phyloP scores from a whole-genome alignment of 1,140 invertebrate genomes.

The Aphaenogaster ashmeadi region DNA sequence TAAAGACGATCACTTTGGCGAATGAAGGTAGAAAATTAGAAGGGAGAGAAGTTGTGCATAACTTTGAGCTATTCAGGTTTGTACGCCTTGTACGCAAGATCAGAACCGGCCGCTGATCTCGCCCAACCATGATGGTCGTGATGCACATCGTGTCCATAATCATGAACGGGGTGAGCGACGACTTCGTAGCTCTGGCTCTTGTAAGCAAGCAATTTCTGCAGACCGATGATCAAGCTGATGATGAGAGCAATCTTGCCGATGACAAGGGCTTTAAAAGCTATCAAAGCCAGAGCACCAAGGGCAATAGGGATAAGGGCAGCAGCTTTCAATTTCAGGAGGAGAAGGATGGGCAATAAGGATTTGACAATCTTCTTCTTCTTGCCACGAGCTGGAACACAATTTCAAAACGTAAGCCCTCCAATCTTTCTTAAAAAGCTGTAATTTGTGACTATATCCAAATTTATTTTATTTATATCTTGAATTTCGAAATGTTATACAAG shows the following conservation, averaged over 20 bases:
- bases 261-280: conserved; percentile 94
- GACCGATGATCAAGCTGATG: conserved; percentile 91
- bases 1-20: conserved; percentile 72
- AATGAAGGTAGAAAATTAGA: conserved; percentile 70
- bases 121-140: conserved; percentile 85
- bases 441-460: neutral
- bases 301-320: conserved; percentile 92
- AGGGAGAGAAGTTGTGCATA: conserved; percentile 2
- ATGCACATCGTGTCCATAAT: conserved; percentile 82
- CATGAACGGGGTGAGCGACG: conserved; percentile 83
- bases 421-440: neutral
- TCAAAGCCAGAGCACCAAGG: conserved; percentile 92
- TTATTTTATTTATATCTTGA: neutral
- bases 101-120: conserved; percentile 80
- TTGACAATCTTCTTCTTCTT: conserved; percentile 90
- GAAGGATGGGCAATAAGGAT: conserved; percentile 90
- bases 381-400: conserved; percentile 85
- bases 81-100: conserved; percentile 85
- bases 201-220: conserved; percentile 92
- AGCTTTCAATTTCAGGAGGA: conserved; percentile 93
- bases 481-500: neutral
- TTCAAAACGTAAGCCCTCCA: neutral
- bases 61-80: conserved; percentile 82
- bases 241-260: conserved; percentile 93
- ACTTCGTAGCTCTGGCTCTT: conserved; percentile 91